phyloP scores from a whole-genome alignment of 2,888 invertebrate species.

The Eupithecia dodoneata region DNA sequence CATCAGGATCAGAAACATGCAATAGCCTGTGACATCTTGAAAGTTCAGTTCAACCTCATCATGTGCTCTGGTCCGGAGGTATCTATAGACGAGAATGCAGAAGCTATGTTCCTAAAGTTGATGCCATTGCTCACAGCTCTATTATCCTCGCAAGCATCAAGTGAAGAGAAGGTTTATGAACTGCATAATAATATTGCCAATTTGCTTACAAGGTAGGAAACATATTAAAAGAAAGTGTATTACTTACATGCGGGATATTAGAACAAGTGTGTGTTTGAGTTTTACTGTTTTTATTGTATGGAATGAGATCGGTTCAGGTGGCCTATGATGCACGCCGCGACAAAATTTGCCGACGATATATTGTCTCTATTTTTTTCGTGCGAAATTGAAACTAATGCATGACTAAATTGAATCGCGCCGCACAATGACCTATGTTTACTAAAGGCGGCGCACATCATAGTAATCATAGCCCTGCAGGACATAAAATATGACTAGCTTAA shows the following conservation, averaged over 20 bases:
- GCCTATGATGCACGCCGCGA: no score
- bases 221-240: neutral
- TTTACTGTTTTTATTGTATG: neutral
- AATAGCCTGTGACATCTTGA: constrained; percentile 89
- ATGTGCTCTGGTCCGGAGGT: constrained; percentile 75
- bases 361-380: no score
- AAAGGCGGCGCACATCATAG: no score
- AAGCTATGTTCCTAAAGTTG: constrained; percentile 88
- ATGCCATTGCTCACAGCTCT: constrained; percentile 89
- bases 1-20: constrained; percentile 84
- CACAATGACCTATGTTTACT: no score
- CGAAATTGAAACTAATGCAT: neutral
- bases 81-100: constrained; percentile 85
- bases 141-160: constrained; percentile 84
- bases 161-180: constrained; percentile 86
- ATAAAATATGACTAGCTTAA: neutral
- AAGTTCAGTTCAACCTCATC: constrained; percentile 91
- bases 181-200: constrained; percentile 92
- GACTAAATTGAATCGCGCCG: no score
- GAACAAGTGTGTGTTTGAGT: neutral
- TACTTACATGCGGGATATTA: neutral
- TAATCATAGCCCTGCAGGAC: no score
- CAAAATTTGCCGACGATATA: no score
- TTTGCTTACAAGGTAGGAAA: constrained; percentile 86
- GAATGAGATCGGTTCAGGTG: neutral